Percentiles rank a stretch among this genome's conserved stretches.
These are phyloP conservation scores for Virgularia gustaviana DNA, from an alignment of 92 coral and sea anemone genomes.

Conservation along the genomic window DNA sequence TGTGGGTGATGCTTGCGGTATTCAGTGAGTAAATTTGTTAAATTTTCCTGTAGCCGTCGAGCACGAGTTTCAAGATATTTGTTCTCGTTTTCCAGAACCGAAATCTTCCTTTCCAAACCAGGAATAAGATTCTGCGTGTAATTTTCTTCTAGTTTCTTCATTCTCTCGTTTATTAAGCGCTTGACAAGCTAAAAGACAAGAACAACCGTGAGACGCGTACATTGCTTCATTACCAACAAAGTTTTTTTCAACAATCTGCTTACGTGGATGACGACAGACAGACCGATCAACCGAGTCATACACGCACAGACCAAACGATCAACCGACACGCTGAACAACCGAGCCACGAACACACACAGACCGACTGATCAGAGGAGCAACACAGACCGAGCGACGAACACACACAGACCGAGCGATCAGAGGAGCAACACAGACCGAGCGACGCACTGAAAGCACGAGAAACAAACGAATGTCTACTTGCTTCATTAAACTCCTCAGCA, in stretches of 20 bases:
- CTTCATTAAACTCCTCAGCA: constrained; percentile 16
- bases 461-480: constrained; percentile 3
- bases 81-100: constrained; percentile 72
- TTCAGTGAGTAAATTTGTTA: constrained; percentile 55
- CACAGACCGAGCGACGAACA: too few relatives aligned
- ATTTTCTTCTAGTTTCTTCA: constrained; percentile 64
- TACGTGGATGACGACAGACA: background rate
- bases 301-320: background rate
- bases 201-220: background rate
- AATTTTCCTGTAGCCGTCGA: constrained; percentile 61
- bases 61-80: constrained; percentile 64
- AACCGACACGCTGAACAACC: background rate
- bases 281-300: background rate
- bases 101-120: constrained; percentile 53
- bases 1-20: too few relatives aligned
- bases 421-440: background rate
- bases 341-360: too few relatives aligned
- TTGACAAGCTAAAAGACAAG: constrained; percentile 54
- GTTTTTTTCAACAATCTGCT: too few relatives aligned
- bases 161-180: constrained; percentile 68
- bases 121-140: constrained; percentile 46
- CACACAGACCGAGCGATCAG: background rate
- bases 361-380: too few relatives aligned
- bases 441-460: background rate
- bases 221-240: background rate